Evolutionary conservation across 1,140 invertebrate genomes (phyloP), one percentile per base, ranked within the genome.

Genomic region (Dermatophagoides farinae): DNA sequence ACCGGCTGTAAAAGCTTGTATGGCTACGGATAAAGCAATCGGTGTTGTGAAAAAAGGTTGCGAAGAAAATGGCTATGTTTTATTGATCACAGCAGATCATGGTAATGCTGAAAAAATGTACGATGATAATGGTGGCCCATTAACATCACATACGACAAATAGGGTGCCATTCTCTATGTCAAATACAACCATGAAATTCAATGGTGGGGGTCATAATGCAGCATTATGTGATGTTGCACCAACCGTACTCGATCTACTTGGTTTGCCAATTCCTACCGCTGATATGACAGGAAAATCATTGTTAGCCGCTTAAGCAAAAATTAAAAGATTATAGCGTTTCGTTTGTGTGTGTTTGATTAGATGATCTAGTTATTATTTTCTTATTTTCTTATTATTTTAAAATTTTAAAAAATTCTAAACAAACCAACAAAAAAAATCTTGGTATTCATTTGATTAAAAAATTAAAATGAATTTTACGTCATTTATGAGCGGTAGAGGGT

Each of bases 81-180:
- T 76, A 16, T 64, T 75, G 60, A 70, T 75, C 2, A 76, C 74
- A 43, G 68, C 74, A 16, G 74, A 75, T 67, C 74, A 75, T 65
- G 74, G 74, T 38, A 75, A 76, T 65, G 75, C 73, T 25, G 73
- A 75, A 57, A 68, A 73, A 53, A 75, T 75, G 73, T 70, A 70
- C 46, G 74, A 72, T 37, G 65, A 68, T 12, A 68, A 69, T 38
- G 74, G 74, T 44, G 70, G 73, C 16, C 74, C 74, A 41, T 65
- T 70, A 47, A 75, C 75, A n/a, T 70, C 74, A 9, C 73, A 75
- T 62, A 76, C 73, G 4, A 74, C 72, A 37, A 70, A 75, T 63
- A 63, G 67, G 53, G 72, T 71, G 50, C 64, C 64, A 20, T 67
- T 70, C 39, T 61, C 40, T 22, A 65, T 70, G 64, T 55, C 59